Base-by-base conservation (phyloP, 1,140 invertebrate genomes). In the Rhopalosiphum maidis region DNA sequence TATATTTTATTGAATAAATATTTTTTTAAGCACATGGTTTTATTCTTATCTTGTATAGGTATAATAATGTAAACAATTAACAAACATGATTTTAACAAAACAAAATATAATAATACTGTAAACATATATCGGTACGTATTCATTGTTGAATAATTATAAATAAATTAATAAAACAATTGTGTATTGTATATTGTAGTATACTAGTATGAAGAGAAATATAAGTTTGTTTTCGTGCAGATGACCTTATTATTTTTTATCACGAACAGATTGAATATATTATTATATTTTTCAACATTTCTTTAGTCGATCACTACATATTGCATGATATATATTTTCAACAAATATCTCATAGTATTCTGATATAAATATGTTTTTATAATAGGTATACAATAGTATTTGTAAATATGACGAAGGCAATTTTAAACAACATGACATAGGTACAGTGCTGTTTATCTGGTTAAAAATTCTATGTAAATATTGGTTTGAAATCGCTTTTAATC, bases 1-100 rank as follows among this genome's bases (percentile, higher is more conserved):
- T 87, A 48, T 87, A 43, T 87, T 37, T 51, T n/a, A 54, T 88
- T 35, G 46, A 88, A 88, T 88, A 88, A 54, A 48, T 87, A 87
- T 30, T 85, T 85, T 51, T 85, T 43, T 85, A 41, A 85, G 41
- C 83, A 41, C 83, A 85, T 41, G 23, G 23, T 85, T 85, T 41
- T 41, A 41, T 85, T 85, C 9, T 37, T 68, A 68, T 68, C 30
- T n/a, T n/a, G 15, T 18, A 77, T 77, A 77, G 11, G 30, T 77
- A 35, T 77, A 77, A n/a, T 77, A 77, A 77, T n/a, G 30, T 77
- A 77, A 77, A 68, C 60, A 68, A 68, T 68, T n/a, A 68, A 68
- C 60, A 68, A 77, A 77, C 30, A 77, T 43, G 43, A 85, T 85
- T 85, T 43, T 54, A 87, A 88, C 48, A 54, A 88, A 25, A 46